These are phyloP conservation scores for Apeltes quadracus DNA, from an alignment of 2,113 vertebrate species.

Conservation along the genomic window DNA sequence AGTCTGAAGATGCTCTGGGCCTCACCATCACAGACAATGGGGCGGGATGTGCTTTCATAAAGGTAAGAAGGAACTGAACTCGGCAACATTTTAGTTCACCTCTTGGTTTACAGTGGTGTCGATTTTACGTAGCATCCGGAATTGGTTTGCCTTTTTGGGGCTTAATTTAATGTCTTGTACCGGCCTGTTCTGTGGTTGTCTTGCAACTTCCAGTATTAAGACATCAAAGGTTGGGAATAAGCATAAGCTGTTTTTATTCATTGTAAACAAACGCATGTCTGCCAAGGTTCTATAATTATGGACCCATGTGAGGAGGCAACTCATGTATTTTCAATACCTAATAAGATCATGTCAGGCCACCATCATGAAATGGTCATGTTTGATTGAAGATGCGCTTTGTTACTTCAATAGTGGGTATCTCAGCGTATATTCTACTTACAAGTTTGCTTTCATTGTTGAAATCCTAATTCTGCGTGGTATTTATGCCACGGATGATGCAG, in stretches of 20 bases:
- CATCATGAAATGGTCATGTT: not conserved
- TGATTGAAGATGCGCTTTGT: not conserved
- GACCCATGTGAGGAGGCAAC: not conserved
- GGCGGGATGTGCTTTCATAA: constrained; percentile 91
- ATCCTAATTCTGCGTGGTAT: constrained; percentile 5
- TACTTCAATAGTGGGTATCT: not conserved
- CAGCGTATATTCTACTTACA: not conserved
- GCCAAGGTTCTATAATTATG: not conserved
- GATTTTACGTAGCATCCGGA: not conserved
- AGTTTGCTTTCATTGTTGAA: not conserved
- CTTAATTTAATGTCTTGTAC: not conserved
- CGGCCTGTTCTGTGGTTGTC: not conserved
- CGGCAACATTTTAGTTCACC: not conserved
- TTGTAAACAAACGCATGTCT: not conserved
- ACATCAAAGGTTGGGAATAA: not conserved
- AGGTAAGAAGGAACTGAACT: constrained; percentile 79
- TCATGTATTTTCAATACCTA: not conserved
- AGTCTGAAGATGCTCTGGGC: constrained; percentile 90
- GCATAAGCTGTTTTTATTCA: not conserved
- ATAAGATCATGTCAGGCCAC: not conserved
- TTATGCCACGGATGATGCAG: constrained; percentile 3
- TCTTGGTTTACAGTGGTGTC: not conserved
- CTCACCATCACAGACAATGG: constrained; percentile 98
- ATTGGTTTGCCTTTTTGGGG: not conserved
- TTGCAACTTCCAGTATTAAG: not conserved